A percentile compares a stretch with the other conserved stretches of the same genome.
Evolutionary conservation across 2,888 invertebrate species (phyloP).

Genomic region (Latheticus oryzae): DNA sequence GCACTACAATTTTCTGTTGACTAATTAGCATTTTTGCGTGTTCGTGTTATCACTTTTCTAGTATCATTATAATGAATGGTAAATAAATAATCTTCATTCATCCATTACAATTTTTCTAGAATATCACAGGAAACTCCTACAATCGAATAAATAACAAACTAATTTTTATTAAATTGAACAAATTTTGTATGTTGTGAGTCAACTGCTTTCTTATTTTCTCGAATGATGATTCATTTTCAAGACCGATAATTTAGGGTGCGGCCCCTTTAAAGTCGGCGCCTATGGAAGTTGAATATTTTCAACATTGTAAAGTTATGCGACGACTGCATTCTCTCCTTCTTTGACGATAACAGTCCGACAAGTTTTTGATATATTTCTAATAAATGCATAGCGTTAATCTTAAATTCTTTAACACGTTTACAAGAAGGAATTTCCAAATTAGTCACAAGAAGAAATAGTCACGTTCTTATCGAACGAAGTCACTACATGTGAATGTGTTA

Average conservation of each 20-base stretch:
- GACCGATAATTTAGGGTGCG: constrained; percentile 19
- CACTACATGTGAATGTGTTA: neutral
- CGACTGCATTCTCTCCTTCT: constrained; percentile 15
- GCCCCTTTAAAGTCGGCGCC: constrained; percentile 9
- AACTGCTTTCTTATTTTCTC: no score
- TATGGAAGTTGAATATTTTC: constrained; percentile 11
- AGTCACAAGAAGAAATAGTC: constrained; percentile 13
- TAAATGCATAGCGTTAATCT: constrained; percentile 8
- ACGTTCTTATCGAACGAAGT: constrained; percentile 10
- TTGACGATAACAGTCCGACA: neutral
- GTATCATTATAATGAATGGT: no score
- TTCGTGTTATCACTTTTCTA: no score
- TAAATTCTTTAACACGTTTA: neutral
- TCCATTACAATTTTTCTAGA: no score
- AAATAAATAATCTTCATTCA: no score
- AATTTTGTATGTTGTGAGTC: no score
- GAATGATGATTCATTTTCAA: no score
- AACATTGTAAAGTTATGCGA: constrained; percentile 7
- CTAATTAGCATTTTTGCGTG: no score
- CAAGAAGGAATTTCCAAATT: constrained; percentile 21
- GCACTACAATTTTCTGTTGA: no score
- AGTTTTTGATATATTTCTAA: neutral
- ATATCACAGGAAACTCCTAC: no score
- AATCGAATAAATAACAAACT: no score
- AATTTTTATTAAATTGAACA: no score